These are phyloP conservation scores for Harpalus rubripes DNA, from an alignment of 2,888 invertebrate species.

Conservation along the genomic window DNA sequence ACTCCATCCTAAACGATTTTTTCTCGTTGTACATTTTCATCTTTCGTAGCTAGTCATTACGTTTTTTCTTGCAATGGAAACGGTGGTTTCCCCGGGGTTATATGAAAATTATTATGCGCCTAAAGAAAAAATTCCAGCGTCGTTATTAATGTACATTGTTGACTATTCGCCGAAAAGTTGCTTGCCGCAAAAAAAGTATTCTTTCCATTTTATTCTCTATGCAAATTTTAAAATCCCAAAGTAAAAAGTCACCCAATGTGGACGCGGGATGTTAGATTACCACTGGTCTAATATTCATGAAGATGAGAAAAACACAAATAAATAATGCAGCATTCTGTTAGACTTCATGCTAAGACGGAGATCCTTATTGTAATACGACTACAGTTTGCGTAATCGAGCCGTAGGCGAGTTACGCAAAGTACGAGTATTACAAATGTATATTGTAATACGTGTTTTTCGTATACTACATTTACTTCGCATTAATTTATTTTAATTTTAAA, in stretches of 20 bases:
- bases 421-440: too few species aligned
- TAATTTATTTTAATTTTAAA: too few species aligned
- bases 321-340: neutral
- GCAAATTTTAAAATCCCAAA: constrained; percentile 63
- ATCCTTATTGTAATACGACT: too few species aligned
- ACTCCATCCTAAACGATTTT: constrained; percentile 54
- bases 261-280: constrained; percentile 22
- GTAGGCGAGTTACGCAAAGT: too few species aligned
- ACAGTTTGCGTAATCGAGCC: too few species aligned
- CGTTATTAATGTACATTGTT: constrained; percentile 58
- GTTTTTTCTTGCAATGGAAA: constrained; percentile 55
- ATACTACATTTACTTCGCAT: too few species aligned
- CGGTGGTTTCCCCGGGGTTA: constrained; percentile 45
- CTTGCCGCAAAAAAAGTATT: constrained; percentile 34
- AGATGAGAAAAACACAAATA: constrained; percentile 53
- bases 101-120: constrained; percentile 57
- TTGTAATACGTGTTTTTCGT: too few species aligned
- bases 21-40: constrained; percentile 51
- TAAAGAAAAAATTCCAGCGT: constrained; percentile 50
- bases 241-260: constrained; percentile 22
- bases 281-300: constrained; percentile 57
- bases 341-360: neutral
- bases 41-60: constrained; percentile 50
- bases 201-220: constrained; percentile 61
- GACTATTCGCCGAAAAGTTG: constrained; percentile 55